Base-by-base conservation (phyloP, 2,888 invertebrate species). In the Margaritifera margaritifera region DNA sequence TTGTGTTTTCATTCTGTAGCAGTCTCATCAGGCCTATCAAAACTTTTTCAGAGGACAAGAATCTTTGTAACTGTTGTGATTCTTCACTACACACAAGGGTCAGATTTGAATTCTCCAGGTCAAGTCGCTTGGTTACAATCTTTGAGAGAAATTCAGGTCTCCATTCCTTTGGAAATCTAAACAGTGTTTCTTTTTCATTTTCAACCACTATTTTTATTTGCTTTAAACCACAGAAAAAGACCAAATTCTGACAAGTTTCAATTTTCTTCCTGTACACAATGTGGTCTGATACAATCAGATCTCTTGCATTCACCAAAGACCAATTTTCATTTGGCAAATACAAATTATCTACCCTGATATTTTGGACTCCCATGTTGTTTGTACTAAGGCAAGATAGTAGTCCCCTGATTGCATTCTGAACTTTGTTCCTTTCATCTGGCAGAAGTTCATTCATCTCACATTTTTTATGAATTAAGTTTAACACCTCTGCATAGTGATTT, bases 101-200 rank as follows among this genome's bases (percentile, higher is more conserved):
- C 42, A 42, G 8, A 6, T n/a, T 31, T 15, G 68, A 62, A 31
- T 59, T 6, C 19, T 60, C 60, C 1, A 61, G 25, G 52, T 57
- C 57, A 11, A 83, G 65, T 15, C 59, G 42, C 59, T 83, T 82
- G 25, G 69, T 67, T 11, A 83, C 76, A 24, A 77, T 56, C 11
- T 73, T 68, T 52, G 77, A 77, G 54, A 84, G 62, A 60, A 80
- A 58, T 25, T 62, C 59, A 3, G 82, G 81, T 59, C 77, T 64
- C 22, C 72, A 53, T 18, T 63, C 50, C 27, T 64, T 11, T 11
- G 81, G 80, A 53, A 82, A 58, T 6, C 60, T 50, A 11, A 42
- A 56, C 27, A 81, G 57, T 15, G 57, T 53, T 19, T 77, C 68
- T 27, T 50, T 52, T 1, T 60, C 59, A 8, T 64, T 27, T 18